Evolutionary conservation across 1,140 invertebrate genomes (phyloP).

Genomic region (Himalopsyche phryganea): DNA sequence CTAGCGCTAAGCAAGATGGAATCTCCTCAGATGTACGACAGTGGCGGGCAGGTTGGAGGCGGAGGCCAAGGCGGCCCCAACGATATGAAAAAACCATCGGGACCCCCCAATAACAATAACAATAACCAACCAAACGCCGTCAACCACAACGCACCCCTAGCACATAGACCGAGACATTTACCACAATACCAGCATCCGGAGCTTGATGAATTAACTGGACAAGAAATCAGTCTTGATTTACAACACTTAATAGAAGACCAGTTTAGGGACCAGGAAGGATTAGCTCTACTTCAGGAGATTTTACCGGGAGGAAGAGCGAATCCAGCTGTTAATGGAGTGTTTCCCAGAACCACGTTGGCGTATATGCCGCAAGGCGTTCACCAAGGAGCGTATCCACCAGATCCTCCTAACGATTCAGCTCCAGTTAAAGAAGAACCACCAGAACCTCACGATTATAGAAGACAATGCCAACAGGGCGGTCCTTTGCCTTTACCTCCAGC

Average conservation of each 20-base stretch:
- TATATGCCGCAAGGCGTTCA: conserved; percentile 91
- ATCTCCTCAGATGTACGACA: conserved; percentile 70
- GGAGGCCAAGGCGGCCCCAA: conserved; percentile 40
- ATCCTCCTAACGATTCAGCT: conserved; percentile 58
- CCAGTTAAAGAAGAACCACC: conserved; percentile 80
- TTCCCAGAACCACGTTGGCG: conserved; percentile 66
- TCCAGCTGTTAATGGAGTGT: conserved; percentile 50
- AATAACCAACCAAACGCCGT: conserved; percentile 38
- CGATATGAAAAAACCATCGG: conserved; percentile 44
- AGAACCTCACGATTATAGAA: conserved; percentile 68
- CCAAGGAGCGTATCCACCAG: conserved; percentile 68
- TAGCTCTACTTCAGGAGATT: conserved; percentile 76
- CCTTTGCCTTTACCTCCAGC: conserved; percentile 39
- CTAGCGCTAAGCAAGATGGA: conserved; percentile 51
- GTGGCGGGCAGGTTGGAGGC: conserved; percentile 35
- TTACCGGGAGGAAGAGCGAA: conserved; percentile 59
- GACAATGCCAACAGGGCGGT: conserved; percentile 45
- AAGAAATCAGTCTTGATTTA: conserved; percentile 84
- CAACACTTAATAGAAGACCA: conserved; percentile 88
- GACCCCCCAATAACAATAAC: conserved; percentile 38
- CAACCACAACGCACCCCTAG: conserved; percentile 38
- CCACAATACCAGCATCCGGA: conserved; percentile 69
- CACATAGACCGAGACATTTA: conserved; percentile 42
- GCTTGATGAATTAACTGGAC: conserved; percentile 79
- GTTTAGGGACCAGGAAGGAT: conserved; percentile 68